phyloP scores from a whole-genome alignment of 2,113 vertebrate genomes.

The Zeus faber region DNA sequence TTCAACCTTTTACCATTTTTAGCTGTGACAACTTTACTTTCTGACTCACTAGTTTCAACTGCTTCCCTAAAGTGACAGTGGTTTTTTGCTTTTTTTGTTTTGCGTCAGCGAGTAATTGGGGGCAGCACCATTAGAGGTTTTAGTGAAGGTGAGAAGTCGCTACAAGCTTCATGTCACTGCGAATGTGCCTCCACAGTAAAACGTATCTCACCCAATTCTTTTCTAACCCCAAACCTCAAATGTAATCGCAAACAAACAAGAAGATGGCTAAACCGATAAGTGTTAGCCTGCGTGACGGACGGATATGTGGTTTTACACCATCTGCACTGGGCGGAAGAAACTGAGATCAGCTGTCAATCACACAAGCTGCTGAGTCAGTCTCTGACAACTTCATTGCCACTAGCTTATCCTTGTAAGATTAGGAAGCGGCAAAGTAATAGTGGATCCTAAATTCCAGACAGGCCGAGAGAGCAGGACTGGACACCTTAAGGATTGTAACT shows the following conservation, averaged over 20 bases:
- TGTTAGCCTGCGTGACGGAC: constrained; percentile 18
- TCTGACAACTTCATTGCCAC: constrained; percentile 47
- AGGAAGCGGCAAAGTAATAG: constrained; percentile 32
- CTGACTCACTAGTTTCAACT: constrained; percentile 6
- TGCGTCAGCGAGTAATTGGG: constrained; percentile 15
- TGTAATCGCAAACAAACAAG: constrained; percentile 3
- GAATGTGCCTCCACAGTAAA: constrained; percentile 5
- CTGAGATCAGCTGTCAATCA: constrained; percentile 50
- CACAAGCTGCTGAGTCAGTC: constrained; percentile 61
- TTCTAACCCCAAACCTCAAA: constrained; percentile 23
- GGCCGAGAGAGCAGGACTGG: too few species aligned
- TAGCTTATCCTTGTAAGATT: constrained; percentile 18
- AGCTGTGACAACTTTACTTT: too few species aligned
- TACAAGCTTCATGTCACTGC: constrained; percentile 13
- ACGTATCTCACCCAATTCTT: constrained; percentile 4
- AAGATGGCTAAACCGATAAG: constrained; percentile 2
- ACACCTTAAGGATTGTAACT: neutral
- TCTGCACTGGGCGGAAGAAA: constrained; percentile 32
- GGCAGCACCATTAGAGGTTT: constrained; percentile 10
- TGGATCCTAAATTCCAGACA: constrained; percentile 21
- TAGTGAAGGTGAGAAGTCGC: constrained; percentile 29
- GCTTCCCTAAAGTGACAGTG: neutral
- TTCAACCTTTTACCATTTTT: too few species aligned
- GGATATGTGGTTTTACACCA: constrained; percentile 46
- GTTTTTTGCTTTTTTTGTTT: constrained; percentile 15